Conservation (phyloP, 2,113 vertebrate species). For the Cepphus grylle region DNA sequence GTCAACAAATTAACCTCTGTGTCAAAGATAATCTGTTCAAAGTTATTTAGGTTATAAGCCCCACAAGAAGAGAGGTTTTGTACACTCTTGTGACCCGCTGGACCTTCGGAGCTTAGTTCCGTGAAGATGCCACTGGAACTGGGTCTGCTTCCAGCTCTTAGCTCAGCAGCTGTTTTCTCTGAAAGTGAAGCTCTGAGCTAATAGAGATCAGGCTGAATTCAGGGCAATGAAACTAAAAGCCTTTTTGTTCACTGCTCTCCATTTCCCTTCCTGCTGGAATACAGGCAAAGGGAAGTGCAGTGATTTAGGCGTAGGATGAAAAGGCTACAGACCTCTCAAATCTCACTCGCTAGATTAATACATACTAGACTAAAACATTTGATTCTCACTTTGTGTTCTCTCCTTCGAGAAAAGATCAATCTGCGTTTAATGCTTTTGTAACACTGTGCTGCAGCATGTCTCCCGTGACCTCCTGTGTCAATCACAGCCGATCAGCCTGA, state of each 20-base stretch:
- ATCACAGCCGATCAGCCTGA: neutral
- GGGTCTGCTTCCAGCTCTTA: conserved; percentile 53
- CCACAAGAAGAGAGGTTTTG: conserved; percentile 42
- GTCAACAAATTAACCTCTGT: conserved; percentile 52
- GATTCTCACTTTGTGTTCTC: neutral
- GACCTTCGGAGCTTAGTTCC: conserved; percentile 32
- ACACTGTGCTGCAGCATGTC: neutral
- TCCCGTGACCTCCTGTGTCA: neutral
- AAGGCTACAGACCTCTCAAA: conserved; percentile 8
- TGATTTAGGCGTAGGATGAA: neutral
- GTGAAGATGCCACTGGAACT: conserved; percentile 41
- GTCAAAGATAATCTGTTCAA: conserved; percentile 47
- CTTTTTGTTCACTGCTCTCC: conserved; percentile 45
- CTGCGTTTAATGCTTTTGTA: neutral
- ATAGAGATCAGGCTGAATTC: conserved; percentile 49
- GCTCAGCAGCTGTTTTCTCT: conserved; percentile 57
- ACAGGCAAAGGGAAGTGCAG: conserved; percentile 35
- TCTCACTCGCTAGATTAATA: neutral
- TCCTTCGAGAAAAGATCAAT: neutral
- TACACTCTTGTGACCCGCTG: conserved; percentile 22
- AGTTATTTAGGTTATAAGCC: conserved; percentile 45
- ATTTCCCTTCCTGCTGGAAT: conserved; percentile 46
- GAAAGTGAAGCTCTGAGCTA: conserved; percentile 54
- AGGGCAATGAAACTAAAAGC: conserved; percentile 59
- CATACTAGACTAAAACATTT: neutral